Conservation (phyloP, 35 echinoderm and acorn worm genomes). For the Nesometra sesokonis region DNA sequence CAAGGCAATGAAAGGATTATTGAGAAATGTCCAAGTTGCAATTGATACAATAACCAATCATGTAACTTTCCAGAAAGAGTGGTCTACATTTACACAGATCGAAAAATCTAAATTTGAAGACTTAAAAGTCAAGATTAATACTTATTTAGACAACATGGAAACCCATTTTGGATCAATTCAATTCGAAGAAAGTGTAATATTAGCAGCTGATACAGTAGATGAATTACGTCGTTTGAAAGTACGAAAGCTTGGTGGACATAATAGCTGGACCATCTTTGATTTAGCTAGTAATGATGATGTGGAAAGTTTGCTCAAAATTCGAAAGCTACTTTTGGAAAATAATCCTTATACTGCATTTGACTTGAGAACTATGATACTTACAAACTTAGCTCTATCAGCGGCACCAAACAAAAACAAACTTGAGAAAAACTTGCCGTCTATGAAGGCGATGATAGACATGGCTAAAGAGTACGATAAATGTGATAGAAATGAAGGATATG, state of each 20-base stretch:
- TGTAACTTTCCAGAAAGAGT: no score
- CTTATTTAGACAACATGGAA: background rate
- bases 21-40: no score
- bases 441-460: background rate
- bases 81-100: no score
- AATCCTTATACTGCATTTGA: background rate
- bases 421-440: background rate
- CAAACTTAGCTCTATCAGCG: background rate
- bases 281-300: background rate
- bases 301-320: background rate
- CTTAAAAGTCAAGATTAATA: background rate
- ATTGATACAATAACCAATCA: no score
- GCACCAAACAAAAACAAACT: background rate
- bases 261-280: no score
- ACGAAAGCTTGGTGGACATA: background rate
- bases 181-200: no score
- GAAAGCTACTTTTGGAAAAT: constrained; percentile 4
- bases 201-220: background rate
- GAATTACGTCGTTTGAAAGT: background rate
- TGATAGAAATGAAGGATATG: background rate
- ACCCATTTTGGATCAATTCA: background rate
- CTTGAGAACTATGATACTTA: background rate
- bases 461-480: background rate
- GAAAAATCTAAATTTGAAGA: background rate
- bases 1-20: no score